A percentile compares a stretch with the other conserved stretches of the same genome.
Evolutionary conservation across 2,797 vertebrate genomes (phyloP).

Genomic region (Kryptolebias ocellatus): DNA sequence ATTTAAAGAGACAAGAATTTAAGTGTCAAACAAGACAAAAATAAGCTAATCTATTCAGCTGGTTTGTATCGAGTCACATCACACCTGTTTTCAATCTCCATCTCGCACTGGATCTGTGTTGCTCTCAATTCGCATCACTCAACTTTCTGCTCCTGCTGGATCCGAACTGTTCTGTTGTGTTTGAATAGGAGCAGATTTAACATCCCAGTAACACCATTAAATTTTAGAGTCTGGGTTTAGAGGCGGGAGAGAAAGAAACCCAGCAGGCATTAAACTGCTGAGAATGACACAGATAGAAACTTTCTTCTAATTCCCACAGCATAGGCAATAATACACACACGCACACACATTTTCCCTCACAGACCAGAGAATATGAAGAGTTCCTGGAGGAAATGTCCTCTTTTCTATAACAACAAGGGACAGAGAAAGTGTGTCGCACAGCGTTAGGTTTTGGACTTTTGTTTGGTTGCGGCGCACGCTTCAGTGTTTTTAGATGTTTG

Average conservation of each 20-base stretch:
- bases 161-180: conserved; percentile 28
- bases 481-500: conserved; percentile 19
- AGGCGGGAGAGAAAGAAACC: conserved; percentile 41
- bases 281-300: conserved; percentile 64
- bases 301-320: conserved; percentile 58
- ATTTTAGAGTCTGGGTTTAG: conserved; percentile 24
- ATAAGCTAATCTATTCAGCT: conserved; percentile 46
- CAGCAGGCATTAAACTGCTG: conserved; percentile 54
- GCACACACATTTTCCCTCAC: conserved; percentile 7
- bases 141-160: conserved; percentile 8
- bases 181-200: conserved; percentile 33
- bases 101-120: conserved; percentile 6
- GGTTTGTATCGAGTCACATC: conserved; percentile 29
- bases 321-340: conserved; percentile 13
- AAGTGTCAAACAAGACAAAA: conserved; percentile 50
- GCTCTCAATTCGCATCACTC: conserved; percentile 19
- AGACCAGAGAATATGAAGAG: conserved; percentile 22
- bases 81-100: conserved; percentile 19
- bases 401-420: conserved; percentile 54
- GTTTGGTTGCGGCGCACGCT: conserved; percentile 13
- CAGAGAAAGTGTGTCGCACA: conserved; percentile 63
- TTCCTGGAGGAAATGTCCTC: conserved; percentile 48
- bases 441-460: conserved; percentile 25
- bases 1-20: conserved; percentile 57
- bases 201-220: conserved; percentile 38